These are phyloP conservation scores for Halcyon smyrnensis DNA, from an alignment of 2,797 vertebrate genomes.

Conservation along the genomic window DNA sequence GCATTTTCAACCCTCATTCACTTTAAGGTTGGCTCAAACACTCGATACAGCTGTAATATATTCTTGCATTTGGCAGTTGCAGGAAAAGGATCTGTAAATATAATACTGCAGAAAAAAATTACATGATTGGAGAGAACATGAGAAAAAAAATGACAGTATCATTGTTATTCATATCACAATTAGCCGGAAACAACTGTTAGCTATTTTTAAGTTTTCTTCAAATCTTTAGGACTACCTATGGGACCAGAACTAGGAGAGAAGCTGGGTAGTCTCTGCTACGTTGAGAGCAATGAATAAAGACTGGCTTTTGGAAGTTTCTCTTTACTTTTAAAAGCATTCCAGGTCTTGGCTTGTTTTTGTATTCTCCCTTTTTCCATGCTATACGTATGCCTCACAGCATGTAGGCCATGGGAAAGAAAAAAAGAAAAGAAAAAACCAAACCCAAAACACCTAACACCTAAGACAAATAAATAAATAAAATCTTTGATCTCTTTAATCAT, in stretches of 20 bases:
- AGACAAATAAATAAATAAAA: no score
- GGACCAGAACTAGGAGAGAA: neutral
- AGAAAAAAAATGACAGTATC: neutral
- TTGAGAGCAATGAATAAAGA: neutral
- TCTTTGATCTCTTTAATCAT: neutral
- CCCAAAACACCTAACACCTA: neutral
- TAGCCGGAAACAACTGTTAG: neutral
- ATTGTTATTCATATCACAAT: neutral
- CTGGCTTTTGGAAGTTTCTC: neutral
- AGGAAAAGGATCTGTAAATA: neutral
- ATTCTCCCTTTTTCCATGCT: neutral
- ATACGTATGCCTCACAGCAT: neutral
- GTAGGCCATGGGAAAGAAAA: fast-evolving
- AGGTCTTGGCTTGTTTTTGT: neutral
- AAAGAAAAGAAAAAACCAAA: neutral
- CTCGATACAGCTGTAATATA: neutral
- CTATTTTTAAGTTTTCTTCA: neutral
- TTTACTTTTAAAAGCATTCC: neutral
- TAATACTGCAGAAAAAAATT: neutral
- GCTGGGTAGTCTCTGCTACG: neutral
- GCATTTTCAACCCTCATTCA: neutral
- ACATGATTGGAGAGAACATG: neutral
- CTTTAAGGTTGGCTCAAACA: neutral
- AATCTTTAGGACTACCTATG: neutral
- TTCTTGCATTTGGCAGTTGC: neutral